These are phyloP conservation scores for Cacoxenus indagator DNA, from an alignment of 2,888 invertebrate genomes.

Conservation along the genomic window DNA sequence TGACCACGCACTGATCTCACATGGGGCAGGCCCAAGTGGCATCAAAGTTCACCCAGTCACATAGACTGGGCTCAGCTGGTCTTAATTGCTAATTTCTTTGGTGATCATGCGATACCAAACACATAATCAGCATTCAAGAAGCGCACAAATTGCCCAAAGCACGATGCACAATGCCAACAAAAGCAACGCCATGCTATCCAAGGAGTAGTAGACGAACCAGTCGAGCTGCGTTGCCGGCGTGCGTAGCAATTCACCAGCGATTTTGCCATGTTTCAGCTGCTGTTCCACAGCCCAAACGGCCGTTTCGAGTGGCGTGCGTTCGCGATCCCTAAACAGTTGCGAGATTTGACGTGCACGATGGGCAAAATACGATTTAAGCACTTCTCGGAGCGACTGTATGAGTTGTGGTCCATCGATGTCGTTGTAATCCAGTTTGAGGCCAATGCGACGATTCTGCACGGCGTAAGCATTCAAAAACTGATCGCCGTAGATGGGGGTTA, in stretches of 20 bases:
- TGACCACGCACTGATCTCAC: no score
- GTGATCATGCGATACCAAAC: no score
- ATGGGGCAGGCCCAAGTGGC: no score
- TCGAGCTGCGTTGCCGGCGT: constrained; percentile 62
- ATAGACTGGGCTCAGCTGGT: no score
- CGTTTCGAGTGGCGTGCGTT: constrained; percentile 72
- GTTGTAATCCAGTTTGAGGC: constrained; percentile 74
- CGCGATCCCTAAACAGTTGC: constrained; percentile 73
- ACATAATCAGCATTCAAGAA: no score
- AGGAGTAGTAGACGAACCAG: constrained; percentile 67
- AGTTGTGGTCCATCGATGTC: constrained; percentile 75
- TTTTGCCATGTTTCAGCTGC: constrained; percentile 66
- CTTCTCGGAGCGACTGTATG: constrained; percentile 73
- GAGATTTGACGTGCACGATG: constrained; percentile 71
- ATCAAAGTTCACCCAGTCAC: no score
- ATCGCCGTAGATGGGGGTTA: constrained; percentile 80
- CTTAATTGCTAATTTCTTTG: no score
- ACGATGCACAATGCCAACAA: constrained; percentile 11
- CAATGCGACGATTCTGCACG: constrained; percentile 75
- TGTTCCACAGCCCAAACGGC: constrained; percentile 76
- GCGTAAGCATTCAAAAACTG: constrained; percentile 78
- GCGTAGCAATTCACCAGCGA: constrained; percentile 49
- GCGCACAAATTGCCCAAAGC: no score
- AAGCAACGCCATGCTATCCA: constrained; percentile 59
- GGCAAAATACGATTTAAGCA: constrained; percentile 71